These are phyloP conservation scores for Druon quercuslanigerum DNA, from an alignment of 1,140 invertebrate genomes.

Conservation along the genomic window DNA sequence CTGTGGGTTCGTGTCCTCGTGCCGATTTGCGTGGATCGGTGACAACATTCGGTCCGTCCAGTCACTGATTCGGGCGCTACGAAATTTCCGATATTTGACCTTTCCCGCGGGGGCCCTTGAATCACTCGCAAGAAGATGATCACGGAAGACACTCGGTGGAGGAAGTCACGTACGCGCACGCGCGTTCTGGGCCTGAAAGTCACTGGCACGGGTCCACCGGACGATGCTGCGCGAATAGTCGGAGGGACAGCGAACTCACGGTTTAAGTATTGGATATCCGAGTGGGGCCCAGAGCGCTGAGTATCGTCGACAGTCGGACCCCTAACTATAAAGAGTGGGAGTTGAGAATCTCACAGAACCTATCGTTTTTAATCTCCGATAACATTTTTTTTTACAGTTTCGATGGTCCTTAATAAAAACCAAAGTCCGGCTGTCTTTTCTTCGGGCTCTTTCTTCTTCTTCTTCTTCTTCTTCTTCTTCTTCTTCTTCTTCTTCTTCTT, in stretches of 20 bases:
- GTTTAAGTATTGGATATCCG: slow-evolving; percentile 72
- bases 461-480: no score
- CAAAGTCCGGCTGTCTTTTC: neutral
- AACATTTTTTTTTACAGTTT: slow-evolving; percentile 28
- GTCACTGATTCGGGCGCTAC: slow-evolving; percentile 33
- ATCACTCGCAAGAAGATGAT: slow-evolving; percentile 37
- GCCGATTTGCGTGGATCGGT: slow-evolving; percentile 28
- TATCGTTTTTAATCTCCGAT: slow-evolving; percentile 2
- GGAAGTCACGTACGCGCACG: slow-evolving; percentile 54
- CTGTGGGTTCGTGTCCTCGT: slow-evolving; percentile 2
- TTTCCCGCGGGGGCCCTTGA: neutral
- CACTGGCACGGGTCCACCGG: slow-evolving; percentile 61
- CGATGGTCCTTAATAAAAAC: neutral
- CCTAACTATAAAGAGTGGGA: slow-evolving; percentile 46
- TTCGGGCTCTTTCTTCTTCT: no score
- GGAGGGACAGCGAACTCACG: slow-evolving; percentile 59
- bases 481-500: no score
- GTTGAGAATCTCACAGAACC: slow-evolving; percentile 31
- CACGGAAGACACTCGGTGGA: neutral
- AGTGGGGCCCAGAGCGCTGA: slow-evolving; percentile 64
- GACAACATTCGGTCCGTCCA: slow-evolving; percentile 44
- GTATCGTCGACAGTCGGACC: slow-evolving; percentile 44
- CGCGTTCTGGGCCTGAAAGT: slow-evolving; percentile 48
- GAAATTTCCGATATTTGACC: slow-evolving; percentile 1
- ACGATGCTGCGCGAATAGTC: slow-evolving; percentile 73